phyloP scores from a whole-genome alignment of 2,113 vertebrate species.

The Oryzias celebensis region DNA sequence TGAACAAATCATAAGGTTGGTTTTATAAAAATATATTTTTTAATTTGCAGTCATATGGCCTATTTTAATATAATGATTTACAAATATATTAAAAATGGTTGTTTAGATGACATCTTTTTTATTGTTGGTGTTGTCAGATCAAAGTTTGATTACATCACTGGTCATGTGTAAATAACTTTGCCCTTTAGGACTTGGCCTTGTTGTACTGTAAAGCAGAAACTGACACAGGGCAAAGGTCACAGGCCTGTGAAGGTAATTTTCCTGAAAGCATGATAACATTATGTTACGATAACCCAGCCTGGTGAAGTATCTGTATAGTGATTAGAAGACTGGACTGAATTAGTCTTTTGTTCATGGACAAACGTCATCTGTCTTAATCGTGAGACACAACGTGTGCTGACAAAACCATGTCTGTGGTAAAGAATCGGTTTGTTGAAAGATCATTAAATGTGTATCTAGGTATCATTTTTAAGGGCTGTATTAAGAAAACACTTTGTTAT shows the following conservation, averaged over 20 bases:
- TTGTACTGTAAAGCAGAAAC: constrained; percentile 17
- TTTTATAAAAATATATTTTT: too few species aligned
- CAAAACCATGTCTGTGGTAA: not conserved
- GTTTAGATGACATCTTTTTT: not conserved
- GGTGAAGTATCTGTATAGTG: not conserved
- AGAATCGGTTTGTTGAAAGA: constrained; percentile 9
- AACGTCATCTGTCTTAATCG: not conserved
- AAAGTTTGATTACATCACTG: constrained; percentile 1
- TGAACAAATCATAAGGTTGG: too few species aligned
- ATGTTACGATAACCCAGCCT: constrained; percentile 18
- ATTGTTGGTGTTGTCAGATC: not conserved
- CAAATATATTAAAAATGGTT: not conserved
- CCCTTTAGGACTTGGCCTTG: constrained; percentile 28
- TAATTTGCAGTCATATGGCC: too few species aligned
- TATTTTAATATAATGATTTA: too few species aligned
- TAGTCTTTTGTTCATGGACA: not conserved
- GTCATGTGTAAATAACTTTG: constrained; percentile 27
- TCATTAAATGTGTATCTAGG: not conserved
- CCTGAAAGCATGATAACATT: constrained; percentile 19
- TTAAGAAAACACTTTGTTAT: not conserved
- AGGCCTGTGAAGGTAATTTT: constrained; percentile 24
- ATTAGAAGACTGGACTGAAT: not conserved
- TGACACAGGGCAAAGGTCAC: constrained; percentile 48
- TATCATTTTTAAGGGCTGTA: not conserved
- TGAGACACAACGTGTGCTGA: not conserved